Evolutionary conservation across 2,113 vertebrate genomes (phyloP).

Genomic region (Pedionomus torquatus): DNA sequence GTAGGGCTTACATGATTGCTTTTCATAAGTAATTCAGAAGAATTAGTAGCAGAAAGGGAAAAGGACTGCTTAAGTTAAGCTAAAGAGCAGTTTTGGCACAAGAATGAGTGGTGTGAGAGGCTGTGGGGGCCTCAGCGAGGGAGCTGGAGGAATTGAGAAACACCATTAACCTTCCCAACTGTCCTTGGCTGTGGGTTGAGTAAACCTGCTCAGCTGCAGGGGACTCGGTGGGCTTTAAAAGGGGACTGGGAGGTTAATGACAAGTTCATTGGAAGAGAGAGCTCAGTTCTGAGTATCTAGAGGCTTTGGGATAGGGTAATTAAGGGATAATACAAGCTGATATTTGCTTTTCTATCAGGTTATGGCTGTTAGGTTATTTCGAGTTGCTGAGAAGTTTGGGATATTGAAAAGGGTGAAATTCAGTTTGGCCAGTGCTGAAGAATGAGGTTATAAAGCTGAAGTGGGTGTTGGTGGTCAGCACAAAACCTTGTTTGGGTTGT

Average conservation of each 20-base stretch:
- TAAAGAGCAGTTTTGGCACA: constrained; percentile 58
- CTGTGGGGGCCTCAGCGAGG: neutral
- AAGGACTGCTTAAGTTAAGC: constrained; percentile 29
- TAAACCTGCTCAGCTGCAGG: neutral
- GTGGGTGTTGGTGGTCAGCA: neutral
- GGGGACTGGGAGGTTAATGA: neutral
- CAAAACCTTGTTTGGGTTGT: neutral
- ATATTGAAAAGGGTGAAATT: neutral
- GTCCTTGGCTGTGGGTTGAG: constrained; percentile 1
- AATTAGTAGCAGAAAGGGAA: constrained; percentile 34
- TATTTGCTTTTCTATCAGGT: neutral
- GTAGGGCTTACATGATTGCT: neutral
- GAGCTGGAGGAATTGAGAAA: neutral
- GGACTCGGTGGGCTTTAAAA: neutral
- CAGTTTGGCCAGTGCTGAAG: neutral
- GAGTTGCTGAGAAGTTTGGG: neutral
- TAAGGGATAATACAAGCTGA: neutral
- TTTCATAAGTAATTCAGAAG: constrained; percentile 57
- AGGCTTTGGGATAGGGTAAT: neutral
- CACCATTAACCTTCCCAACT: neutral
- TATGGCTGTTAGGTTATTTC: neutral
- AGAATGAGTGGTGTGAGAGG: neutral
- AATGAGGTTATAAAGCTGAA: neutral
- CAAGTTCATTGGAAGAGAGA: neutral
- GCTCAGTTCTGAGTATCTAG: neutral